Percentiles rank a stretch among this genome's conserved stretches.
These are phyloP conservation scores for Drosophila anomalata DNA, from an alignment of 2,888 invertebrate genomes.

Conservation along the genomic window DNA sequence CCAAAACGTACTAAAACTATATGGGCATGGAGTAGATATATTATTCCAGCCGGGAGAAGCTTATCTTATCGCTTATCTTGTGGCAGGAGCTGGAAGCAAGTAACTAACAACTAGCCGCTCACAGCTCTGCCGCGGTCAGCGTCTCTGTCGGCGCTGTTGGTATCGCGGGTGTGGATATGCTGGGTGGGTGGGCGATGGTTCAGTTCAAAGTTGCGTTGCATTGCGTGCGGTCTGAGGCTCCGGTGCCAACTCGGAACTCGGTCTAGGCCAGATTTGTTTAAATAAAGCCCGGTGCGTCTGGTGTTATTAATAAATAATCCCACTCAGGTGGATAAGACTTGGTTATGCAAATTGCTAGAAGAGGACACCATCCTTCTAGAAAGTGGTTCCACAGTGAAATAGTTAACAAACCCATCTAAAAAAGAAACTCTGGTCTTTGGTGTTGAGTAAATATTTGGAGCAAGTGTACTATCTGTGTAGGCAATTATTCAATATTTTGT, in stretches of 20 bases:
- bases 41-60: background rate
- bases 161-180: constrained; percentile 20
- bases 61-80: constrained; percentile 40
- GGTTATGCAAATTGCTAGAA: constrained; percentile 1
- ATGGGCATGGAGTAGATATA: constrained; percentile 9
- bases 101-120: constrained; percentile 9
- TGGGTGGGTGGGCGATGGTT: constrained; percentile 49
- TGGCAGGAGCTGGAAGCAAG: constrained; percentile 23
- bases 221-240: constrained; percentile 62
- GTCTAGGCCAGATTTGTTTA: background rate
- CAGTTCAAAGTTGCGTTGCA: constrained; percentile 67
- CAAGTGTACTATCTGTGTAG: background rate
- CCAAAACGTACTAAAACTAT: constrained; percentile 2
- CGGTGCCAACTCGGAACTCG: constrained; percentile 11
- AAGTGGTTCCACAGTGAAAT: background rate
- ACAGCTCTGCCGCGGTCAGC: constrained; percentile 10
- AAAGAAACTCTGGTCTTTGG: background rate
- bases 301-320: background rate
- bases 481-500: constrained; percentile 22
- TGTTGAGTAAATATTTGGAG: background rate
- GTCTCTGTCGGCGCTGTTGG: constrained; percentile 28
- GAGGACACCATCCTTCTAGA: background rate
- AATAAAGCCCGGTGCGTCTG: constrained; percentile 23
- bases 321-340: background rate
- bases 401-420: background rate